Base-by-base conservation (phyloP, 1,140 invertebrate genomes). In the Odontomachus brunneus region DNA sequence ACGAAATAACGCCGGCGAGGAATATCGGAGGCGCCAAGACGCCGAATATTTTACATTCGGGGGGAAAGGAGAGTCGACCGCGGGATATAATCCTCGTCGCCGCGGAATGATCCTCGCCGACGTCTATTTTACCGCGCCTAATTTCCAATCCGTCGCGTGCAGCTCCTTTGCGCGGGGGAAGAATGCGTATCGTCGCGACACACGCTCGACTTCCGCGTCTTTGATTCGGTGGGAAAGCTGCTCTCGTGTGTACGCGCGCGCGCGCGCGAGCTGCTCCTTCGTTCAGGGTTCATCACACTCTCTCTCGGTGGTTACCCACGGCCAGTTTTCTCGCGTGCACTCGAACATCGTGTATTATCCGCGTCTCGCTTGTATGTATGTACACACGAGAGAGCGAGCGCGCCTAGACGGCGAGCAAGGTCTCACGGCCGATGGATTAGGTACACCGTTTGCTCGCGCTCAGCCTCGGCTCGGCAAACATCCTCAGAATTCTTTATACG, bases 391-490 rank as follows among this genome's bases (percentile, higher is more conserved):
- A 60, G 53, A 86, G 81, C 80, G 51, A 60, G 53, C 83, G 81
- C 80, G 44, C 57, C 59, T 72, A 44, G 83, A 69, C 69, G 63
- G 74, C 66, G 65, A 62, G 66, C 65, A 67, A 83, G 75, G 65
- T 76, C 74, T 76, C 75, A 84, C 73, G 62, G 80, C 73, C 76
- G 78, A 82, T 78, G 90, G 84, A 91, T 90, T 89, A 89, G 86
- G 75, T 90, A 84, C 84, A 88, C 71, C 73, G 85, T 86, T 84
- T 83, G 82, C 83, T 67, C 82, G 83, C 74, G 71, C 78, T 86
- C 84, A 69, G 75, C 88, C 63, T 84, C 86, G 82, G 59, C 78
- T 86, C 82, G 66, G 72, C 88, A 90, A 89, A 91, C 86, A 90
- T 89, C 80, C 84, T 87, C 60, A 53, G 66, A 62, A 71, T 76